These are phyloP conservation scores for Cherax destructor DNA, from an alignment of 1,140 invertebrate species.

Conservation along the genomic window DNA sequence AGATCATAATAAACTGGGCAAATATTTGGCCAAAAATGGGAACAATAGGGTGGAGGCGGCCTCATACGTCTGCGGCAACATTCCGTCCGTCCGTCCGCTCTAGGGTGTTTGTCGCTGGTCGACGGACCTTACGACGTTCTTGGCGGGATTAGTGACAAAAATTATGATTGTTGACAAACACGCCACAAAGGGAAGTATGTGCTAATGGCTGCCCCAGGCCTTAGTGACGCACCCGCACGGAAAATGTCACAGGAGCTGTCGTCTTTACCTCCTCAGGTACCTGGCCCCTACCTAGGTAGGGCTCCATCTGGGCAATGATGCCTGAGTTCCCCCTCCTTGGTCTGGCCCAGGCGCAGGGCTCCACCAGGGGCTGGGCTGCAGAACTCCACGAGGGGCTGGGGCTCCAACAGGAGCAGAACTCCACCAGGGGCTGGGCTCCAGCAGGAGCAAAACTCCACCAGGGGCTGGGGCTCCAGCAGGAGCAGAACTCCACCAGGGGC, in stretches of 20 bases:
- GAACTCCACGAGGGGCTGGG: no score
- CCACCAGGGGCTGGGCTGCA: no score
- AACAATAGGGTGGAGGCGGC: not conserved
- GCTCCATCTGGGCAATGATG: not conserved
- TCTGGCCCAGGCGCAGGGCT: no score
- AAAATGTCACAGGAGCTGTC: constrained; percentile 10
- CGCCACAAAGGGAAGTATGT: constrained; percentile 9
- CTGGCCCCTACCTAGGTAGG: not conserved
- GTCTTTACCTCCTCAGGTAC: not conserved
- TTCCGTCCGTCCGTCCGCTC: not conserved
- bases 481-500: no score
- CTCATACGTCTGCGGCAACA: not conserved
- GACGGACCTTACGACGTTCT: not conserved
- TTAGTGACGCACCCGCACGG: not conserved
- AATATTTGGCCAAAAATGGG: not conserved
- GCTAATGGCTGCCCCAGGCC: constrained; percentile 7
- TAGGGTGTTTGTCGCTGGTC: not conserved
- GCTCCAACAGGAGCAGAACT: no score
- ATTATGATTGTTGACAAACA: constrained; percentile 57
- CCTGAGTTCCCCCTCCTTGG: no score
- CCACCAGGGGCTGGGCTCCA: no score
- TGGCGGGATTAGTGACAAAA: constrained; percentile 39
- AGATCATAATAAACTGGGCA: not conserved
- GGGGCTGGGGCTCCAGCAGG: no score
- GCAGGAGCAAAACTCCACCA: no score